These are phyloP conservation scores for Arrhamphus sclerolepis DNA, from an alignment of 2,797 vertebrate species.

Conservation along the genomic window DNA sequence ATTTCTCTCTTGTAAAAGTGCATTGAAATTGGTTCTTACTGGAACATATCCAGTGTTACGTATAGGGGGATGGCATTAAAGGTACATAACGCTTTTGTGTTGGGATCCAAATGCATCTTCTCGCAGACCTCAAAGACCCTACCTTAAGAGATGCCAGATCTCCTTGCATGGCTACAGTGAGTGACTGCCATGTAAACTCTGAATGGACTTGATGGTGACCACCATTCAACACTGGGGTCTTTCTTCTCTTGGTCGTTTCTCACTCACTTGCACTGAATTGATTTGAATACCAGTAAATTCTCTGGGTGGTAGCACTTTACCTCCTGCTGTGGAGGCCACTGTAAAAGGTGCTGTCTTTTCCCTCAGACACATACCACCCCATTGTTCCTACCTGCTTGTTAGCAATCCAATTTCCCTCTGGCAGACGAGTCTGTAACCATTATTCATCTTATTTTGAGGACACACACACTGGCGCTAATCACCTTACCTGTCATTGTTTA, in stretches of 20 bases:
- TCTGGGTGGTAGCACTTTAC: conserved; percentile 19
- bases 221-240: conserved; percentile 31
- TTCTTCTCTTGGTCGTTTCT: conserved; percentile 29
- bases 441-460: not conserved
- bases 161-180: conserved; percentile 33
- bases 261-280: conserved; percentile 8
- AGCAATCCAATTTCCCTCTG: conserved; percentile 26
- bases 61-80: conserved; percentile 12
- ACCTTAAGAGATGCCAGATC: conserved; percentile 11
- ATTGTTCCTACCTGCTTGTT: conserved; percentile 41
- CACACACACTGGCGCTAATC: not conserved
- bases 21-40: conserved; percentile 27
- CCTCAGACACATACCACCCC: conserved; percentile 9
- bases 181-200: conserved; percentile 27
- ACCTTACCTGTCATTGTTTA: conserved; percentile 4
- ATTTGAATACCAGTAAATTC: conserved; percentile 36
- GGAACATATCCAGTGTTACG: conserved; percentile 27
- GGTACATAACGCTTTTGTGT: conserved; percentile 2
- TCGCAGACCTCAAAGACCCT: conserved; percentile 20
- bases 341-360: conserved; percentile 44
- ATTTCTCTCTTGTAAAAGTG: conserved; percentile 32
- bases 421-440: conserved; percentile 5
- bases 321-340: conserved; percentile 53
- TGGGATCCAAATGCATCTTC: conserved; percentile 35
- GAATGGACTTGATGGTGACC: conserved; percentile 45